These are phyloP conservation scores for Imbricaverruca yamaguchii DNA, from an alignment of 2,888 invertebrate species.

Conservation along the genomic window DNA sequence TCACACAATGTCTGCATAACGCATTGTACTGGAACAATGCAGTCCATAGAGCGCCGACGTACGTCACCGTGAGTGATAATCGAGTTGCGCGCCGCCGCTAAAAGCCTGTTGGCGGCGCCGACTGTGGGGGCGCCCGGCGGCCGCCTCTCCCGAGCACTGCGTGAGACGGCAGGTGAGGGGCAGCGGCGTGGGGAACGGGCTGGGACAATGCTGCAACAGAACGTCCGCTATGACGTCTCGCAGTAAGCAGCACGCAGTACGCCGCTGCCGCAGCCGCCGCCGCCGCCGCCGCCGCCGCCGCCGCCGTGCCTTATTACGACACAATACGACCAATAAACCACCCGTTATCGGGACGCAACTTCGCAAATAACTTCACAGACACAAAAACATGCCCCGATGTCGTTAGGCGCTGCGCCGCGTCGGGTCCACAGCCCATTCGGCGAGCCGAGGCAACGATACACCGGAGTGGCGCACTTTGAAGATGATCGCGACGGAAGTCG, in stretches of 20 bases:
- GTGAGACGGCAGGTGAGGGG: too few relatives aligned
- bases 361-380: not conserved
- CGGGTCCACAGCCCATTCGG: not conserved
- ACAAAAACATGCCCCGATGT: not conserved
- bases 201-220: too few relatives aligned
- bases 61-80: not conserved
- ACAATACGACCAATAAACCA: conserved; percentile 1
- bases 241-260: too few relatives aligned
- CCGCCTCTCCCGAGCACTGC: too few relatives aligned
- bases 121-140: too few relatives aligned
- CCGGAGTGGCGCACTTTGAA: not conserved
- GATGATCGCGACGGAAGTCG: not conserved
- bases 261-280: too few relatives aligned
- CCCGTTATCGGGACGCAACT: conserved; percentile 1
- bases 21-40: not conserved
- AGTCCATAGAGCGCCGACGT: not conserved
- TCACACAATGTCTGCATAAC: conserved; percentile 18
- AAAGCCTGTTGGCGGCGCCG: not conserved
- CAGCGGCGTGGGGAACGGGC: too few relatives aligned
- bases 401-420: not conserved
- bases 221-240: too few relatives aligned
- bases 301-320: not conserved
- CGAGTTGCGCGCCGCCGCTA: not conserved
- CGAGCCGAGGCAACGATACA: not conserved
- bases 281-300: too few relatives aligned